phyloP scores from a whole-genome alignment of 2,797 vertebrate species.

The Saguinus oedipus region DNA sequence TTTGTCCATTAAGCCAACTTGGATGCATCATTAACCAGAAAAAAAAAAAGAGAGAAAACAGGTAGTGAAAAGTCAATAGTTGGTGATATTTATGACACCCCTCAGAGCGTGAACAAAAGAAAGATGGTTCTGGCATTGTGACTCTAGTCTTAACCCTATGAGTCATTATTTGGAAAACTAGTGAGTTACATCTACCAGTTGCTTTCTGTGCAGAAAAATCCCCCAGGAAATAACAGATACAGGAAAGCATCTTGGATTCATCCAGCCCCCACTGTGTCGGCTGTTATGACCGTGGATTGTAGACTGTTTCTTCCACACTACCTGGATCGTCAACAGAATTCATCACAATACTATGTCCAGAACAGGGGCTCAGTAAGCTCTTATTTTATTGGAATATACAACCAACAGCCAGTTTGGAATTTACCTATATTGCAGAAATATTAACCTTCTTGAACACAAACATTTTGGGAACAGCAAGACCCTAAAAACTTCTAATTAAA shows the following conservation, averaged over 20 bases:
- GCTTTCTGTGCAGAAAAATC: slow-evolving; percentile 13
- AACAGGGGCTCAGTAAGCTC: neutral
- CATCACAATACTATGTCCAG: no score
- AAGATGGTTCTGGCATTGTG: neutral
- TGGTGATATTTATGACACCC: slow-evolving; percentile 53
- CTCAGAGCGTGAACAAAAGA: neutral
- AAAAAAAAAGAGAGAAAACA: slow-evolving; percentile 44
- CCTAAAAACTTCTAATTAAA: neutral
- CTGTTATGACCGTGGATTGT: neutral
- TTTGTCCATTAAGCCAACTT: slow-evolving; percentile 65
- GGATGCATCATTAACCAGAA: slow-evolving; percentile 65
- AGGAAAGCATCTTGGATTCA: neutral
- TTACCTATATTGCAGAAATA: neutral
- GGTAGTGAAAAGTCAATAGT: slow-evolving; percentile 64
- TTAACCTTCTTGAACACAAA: neutral
- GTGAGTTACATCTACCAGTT: neutral
- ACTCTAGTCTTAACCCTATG: neutral
- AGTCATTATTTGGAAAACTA: slow-evolving; percentile 21
- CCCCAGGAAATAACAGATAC: neutral
- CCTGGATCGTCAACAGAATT: neutral
- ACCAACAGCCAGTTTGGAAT: neutral
- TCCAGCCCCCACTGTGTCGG: no score
- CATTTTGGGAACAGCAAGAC: neutral
- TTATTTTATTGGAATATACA: neutral
- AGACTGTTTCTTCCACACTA: neutral